Conservation (phyloP, 2,888 invertebrate species). For the Cyclophora punctaria region DNA sequence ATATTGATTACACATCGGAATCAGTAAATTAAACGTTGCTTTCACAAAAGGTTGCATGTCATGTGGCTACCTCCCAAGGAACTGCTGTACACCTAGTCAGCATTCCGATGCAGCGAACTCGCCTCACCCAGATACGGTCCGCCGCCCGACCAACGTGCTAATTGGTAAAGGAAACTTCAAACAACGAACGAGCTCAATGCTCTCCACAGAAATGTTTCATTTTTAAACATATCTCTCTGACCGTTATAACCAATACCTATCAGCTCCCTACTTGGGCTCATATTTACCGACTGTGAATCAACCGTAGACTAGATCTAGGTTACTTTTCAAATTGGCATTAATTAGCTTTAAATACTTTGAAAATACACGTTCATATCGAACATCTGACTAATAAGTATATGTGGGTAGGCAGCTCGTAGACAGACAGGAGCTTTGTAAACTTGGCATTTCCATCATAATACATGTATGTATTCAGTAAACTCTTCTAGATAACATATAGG, state of each 20-base stretch:
- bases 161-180: slow-evolving; percentile 75
- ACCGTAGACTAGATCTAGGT: slow-evolving; percentile 23
- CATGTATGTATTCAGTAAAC: too few relatives aligned
- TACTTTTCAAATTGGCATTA: slow-evolving; percentile 3
- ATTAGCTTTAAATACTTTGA: too few relatives aligned
- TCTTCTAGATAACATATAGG: too few relatives aligned
- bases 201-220: slow-evolving; percentile 73
- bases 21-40: slow-evolving; percentile 18
- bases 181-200: slow-evolving; percentile 73
- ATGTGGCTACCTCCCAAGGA: slow-evolving; percentile 40
- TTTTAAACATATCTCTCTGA: slow-evolving; percentile 63
- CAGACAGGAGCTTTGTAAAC: too few relatives aligned
- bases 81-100: slow-evolving; percentile 45
- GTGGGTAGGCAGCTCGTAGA: too few relatives aligned
- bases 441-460: too few relatives aligned
- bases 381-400: too few relatives aligned
- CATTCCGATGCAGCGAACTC: slow-evolving; percentile 46
- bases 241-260: slow-evolving; percentile 61
- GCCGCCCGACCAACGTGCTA: slow-evolving; percentile 66
- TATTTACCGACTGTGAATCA: slow-evolving; percentile 1
- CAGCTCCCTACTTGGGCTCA: slow-evolving; percentile 14
- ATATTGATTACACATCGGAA: not conserved
- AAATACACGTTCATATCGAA: too few relatives aligned
- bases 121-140: slow-evolving; percentile 72
- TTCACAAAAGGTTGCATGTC: slow-evolving; percentile 25